A percentile compares a stretch with the other conserved stretches of the same genome.
These are phyloP conservation scores for Sebastes diaconus DNA, from an alignment of 2,797 vertebrate species.

Conservation along the genomic window DNA sequence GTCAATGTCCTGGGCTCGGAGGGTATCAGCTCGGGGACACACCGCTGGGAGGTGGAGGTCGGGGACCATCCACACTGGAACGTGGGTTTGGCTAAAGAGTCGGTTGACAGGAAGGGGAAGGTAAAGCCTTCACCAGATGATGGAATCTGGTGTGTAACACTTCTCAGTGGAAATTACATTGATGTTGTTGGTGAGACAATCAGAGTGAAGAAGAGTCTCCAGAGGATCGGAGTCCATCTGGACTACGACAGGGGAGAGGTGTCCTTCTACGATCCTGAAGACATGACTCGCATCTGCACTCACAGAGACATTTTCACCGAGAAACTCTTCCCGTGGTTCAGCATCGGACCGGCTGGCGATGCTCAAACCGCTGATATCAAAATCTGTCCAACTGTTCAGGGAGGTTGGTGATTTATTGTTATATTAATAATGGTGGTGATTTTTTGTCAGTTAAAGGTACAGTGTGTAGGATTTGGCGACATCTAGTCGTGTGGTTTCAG, in stretches of 20 bases:
- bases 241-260: background rate
- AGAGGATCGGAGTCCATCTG: background rate
- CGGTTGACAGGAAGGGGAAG: background rate
- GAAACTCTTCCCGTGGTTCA: background rate
- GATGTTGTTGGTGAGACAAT: accelerated
- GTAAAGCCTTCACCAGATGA: accelerated
- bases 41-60: slow-evolving; percentile 57
- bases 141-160: background rate
- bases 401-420: background rate
- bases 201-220: background rate
- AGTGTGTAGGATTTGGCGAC: too few relatives aligned
- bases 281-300: background rate
- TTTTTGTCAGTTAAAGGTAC: too few relatives aligned
- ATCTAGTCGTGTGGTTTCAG: too few relatives aligned
- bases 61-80: slow-evolving; percentile 26
- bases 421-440: background rate
- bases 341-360: background rate
- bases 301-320: background rate
- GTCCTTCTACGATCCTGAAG: background rate
- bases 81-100: background rate
- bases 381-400: background rate
- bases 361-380: background rate
- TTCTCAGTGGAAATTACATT: accelerated
- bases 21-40: slow-evolving; percentile 2
- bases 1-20: too few relatives aligned